These are phyloP conservation scores for Pectinophora gossypiella DNA, from an alignment of 1,140 invertebrate genomes.

Conservation along the genomic window DNA sequence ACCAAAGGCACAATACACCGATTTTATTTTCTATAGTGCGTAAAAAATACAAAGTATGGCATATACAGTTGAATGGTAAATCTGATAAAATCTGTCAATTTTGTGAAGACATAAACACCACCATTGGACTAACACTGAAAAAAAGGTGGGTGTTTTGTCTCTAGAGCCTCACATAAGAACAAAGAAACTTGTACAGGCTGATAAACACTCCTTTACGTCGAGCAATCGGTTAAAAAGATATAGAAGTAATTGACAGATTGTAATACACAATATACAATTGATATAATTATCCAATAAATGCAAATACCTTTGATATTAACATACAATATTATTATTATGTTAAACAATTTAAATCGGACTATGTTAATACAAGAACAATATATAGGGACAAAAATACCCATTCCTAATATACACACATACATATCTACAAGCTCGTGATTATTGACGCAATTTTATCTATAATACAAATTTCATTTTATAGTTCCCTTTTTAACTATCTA, in stretches of 20 bases:
- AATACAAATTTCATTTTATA: conserved; percentile 31
- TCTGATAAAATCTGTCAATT: no score
- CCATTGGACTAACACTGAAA: no score
- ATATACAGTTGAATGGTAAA: background rate
- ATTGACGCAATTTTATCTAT: conserved; percentile 30
- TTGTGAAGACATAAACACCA: no score
- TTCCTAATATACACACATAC: conserved; percentile 12
- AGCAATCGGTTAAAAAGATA: no score
- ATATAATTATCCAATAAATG: background rate
- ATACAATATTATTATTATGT: background rate
- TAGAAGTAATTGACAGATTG: background rate
- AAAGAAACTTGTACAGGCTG: no score
- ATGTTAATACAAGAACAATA: no score
- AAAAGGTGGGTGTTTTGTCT: no score
- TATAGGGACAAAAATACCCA: background rate
- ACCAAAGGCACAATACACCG: conserved; percentile 66
- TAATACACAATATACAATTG: background rate
- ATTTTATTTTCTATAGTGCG: conserved; percentile 21
- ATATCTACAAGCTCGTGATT: conserved; percentile 36
- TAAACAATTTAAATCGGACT: no score
- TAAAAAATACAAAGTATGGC: background rate
- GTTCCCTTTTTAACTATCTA: conserved; percentile 40
- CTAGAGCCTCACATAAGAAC: no score
- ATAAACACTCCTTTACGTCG: no score
- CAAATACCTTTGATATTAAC: background rate